A percentile compares a stretch with the other conserved stretches of the same genome.
These are phyloP conservation scores for Rosalia funebris DNA, from an alignment of 2,888 invertebrate genomes.

Conservation along the genomic window DNA sequence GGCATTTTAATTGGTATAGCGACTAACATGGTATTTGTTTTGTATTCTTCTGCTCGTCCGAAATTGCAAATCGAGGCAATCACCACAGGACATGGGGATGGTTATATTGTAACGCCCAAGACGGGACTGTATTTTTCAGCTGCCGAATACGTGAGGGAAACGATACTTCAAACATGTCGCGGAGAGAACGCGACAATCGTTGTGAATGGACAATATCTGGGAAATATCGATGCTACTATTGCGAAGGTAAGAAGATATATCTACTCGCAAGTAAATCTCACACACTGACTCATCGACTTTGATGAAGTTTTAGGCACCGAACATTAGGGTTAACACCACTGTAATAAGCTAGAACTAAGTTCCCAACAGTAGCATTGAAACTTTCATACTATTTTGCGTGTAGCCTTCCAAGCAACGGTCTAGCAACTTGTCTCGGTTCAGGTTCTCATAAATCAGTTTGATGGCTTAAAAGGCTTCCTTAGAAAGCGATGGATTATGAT, in stretches of 20 bases:
- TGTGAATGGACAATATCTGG: conserved; percentile 68
- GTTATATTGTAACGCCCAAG: conserved; percentile 74
- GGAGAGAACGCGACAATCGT: conserved; percentile 54
- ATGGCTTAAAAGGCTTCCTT: no score
- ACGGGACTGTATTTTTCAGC: conserved; percentile 83
- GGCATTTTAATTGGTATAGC: conserved; percentile 72
- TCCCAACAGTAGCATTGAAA: no score
- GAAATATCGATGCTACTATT: conserved; percentile 71
- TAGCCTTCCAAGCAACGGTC: no score
- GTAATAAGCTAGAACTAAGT: no score
- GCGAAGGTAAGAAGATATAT: conserved; percentile 68
- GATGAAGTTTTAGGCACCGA: no score
- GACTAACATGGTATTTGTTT: conserved; percentile 65
- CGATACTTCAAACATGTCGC: conserved; percentile 59
- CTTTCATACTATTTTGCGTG: no score
- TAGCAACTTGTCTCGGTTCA: no score
- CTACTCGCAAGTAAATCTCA: no score
- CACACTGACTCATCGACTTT: no score
- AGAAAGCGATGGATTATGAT: no score
- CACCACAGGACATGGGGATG: conserved; percentile 56
- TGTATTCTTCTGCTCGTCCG: conserved; percentile 68
- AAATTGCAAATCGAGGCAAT: conserved; percentile 51
- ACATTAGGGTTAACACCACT: no score
- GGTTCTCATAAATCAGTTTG: no score
- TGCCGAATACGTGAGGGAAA: conserved; percentile 75